Conservation (phyloP, 2,888 invertebrate genomes). For the Orthonychiurus folsomi region DNA sequence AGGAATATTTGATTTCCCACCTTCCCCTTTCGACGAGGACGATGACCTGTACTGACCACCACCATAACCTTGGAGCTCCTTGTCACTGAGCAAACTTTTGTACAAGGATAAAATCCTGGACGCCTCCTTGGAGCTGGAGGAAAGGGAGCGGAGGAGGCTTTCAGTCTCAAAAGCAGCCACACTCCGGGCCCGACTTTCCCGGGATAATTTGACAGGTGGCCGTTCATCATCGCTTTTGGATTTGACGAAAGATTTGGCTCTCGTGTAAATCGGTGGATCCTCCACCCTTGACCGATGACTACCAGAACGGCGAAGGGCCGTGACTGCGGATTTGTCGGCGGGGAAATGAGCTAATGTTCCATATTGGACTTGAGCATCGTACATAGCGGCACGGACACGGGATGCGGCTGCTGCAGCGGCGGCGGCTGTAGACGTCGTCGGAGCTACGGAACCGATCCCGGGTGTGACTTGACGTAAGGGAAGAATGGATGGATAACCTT, state of each 20-base stretch:
- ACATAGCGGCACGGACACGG: constrained; percentile 33
- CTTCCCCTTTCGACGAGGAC: neutral
- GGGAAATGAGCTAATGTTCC: constrained; percentile 27
- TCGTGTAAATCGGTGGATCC: constrained; percentile 13
- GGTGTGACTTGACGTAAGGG: no score
- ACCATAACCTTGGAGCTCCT: neutral
- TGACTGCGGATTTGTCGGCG: constrained; percentile 38
- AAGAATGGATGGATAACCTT: no score
- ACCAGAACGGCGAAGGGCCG: constrained; percentile 22
- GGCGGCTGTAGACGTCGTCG: constrained; percentile 9
- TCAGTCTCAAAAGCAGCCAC: constrained; percentile 39
- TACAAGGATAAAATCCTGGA: constrained; percentile 37
- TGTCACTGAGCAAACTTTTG: constrained; percentile 29
- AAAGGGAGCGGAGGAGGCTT: constrained; percentile 34
- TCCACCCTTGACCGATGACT: constrained; percentile 14
- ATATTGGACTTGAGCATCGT: constrained; percentile 39
- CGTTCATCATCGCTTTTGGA: constrained; percentile 40
- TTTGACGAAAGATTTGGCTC: constrained; percentile 40
- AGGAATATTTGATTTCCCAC: constrained; percentile 4
- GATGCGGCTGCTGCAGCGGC: constrained; percentile 26
- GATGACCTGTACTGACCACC: constrained; percentile 1
- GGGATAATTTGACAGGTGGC: constrained; percentile 37
- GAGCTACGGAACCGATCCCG: no score
- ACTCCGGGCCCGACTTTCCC: constrained; percentile 39
- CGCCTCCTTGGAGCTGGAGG: constrained; percentile 35